phyloP scores from a whole-genome alignment of 2,113 vertebrate species.

The Axis porcinus region DNA sequence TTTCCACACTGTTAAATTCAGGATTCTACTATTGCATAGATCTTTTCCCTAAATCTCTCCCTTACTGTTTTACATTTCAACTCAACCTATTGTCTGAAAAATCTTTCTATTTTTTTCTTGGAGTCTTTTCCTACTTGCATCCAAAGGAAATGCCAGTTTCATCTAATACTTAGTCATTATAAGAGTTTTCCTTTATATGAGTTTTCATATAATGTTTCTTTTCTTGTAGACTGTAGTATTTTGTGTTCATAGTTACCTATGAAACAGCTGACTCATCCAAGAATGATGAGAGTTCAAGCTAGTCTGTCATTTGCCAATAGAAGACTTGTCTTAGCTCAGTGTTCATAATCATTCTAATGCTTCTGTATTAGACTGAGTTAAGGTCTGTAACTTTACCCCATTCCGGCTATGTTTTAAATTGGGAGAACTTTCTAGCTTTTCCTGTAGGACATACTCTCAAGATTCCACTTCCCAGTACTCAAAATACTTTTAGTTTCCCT shows the following conservation, averaged over 20 bases:
- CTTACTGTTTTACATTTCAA: neutral
- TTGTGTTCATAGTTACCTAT: neutral
- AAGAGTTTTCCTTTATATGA: neutral
- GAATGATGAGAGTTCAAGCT: neutral
- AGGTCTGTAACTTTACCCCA: too few species aligned
- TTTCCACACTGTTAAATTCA: neutral
- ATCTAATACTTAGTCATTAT: neutral
- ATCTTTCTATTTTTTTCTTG: neutral
- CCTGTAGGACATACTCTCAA: neutral
- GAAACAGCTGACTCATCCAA: neutral
- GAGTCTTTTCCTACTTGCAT: neutral
- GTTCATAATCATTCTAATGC: neutral
- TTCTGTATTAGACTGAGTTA: neutral
- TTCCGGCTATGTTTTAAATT: neutral
- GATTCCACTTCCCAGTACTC: neutral
- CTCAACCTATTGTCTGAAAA: neutral
- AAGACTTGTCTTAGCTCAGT: neutral
- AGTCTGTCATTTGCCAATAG: neutral
- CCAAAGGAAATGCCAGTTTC: neutral
- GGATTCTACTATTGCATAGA: neutral
- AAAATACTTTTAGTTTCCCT: neutral
- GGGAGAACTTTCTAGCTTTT: neutral
- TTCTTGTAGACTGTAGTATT: neutral
- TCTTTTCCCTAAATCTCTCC: neutral
- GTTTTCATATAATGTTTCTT: neutral